Percentiles rank a stretch among this genome's conserved stretches.
phyloP scores from a whole-genome alignment of 2,888 invertebrate species.

The Macrosoma leucophasiata region DNA sequence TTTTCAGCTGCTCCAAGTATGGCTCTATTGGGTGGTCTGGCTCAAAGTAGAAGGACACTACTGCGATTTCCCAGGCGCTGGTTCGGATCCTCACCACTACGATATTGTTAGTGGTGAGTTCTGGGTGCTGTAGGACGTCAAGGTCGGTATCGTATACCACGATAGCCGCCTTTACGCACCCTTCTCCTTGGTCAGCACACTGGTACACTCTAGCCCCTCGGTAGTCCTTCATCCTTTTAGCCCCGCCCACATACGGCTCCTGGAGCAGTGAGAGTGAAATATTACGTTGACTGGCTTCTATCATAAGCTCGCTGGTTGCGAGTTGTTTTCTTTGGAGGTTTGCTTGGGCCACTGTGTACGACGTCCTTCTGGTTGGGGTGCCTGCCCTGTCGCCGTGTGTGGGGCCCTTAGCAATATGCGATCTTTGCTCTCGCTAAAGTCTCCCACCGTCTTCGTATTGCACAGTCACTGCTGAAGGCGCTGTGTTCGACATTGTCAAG shows the following conservation, averaged over 20 bases:
- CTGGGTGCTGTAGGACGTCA: slow-evolving; percentile 22
- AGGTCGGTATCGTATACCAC: slow-evolving; percentile 20
- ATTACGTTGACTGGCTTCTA: no score
- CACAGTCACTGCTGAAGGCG: no score
- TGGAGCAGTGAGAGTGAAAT: no score
- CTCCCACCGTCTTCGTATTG: no score
- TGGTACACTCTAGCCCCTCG: not conserved
- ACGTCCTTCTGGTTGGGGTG: no score
- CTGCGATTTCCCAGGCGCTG: not conserved
- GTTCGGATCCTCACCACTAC: slow-evolving; percentile 14
- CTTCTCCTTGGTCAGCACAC: slow-evolving; percentile 18
- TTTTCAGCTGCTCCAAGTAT: not conserved
- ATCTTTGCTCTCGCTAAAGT: no score
- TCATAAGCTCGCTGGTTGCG: no score
- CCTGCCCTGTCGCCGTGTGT: no score
- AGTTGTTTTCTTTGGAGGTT: no score
- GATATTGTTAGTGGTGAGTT: slow-evolving; percentile 25
- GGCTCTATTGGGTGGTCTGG: not conserved
- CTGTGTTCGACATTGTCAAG: no score
- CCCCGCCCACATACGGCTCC: slow-evolving; percentile 1
- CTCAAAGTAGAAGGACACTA: not conserved
- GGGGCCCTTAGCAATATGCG: no score
- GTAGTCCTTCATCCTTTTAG: not conserved
- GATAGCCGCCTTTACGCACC: slow-evolving; percentile 27
- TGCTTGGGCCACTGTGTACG: no score